Conservation (phyloP, 2,797 vertebrate species). For the Vireo griseus region DNA sequence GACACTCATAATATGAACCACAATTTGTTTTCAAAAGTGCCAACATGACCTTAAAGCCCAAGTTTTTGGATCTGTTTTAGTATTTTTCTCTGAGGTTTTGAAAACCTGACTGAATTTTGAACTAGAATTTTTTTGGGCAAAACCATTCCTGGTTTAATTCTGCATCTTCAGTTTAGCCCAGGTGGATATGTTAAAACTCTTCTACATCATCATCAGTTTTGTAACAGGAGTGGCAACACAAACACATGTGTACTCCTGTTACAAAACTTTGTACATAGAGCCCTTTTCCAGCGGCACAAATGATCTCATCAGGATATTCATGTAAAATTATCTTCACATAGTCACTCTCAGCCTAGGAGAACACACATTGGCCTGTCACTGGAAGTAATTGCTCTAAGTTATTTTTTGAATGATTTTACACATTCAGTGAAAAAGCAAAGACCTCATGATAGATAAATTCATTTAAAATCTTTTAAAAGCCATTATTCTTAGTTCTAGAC, state of each 20-base stretch:
- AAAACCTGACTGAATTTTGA: background rate
- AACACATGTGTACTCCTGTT: no score
- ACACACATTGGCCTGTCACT: background rate
- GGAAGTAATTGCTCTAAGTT: constrained; percentile 7
- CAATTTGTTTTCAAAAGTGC: background rate
- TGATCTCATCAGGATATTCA: background rate
- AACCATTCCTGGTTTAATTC: background rate
- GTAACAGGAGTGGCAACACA: no score
- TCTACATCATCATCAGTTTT: background rate
- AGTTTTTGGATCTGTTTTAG: background rate
- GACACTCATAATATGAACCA: background rate
- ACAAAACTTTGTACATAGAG: background rate
- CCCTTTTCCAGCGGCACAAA: background rate
- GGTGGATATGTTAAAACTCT: background rate
- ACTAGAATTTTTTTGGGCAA: background rate
- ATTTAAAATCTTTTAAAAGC: background rate
- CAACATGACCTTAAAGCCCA: background rate
- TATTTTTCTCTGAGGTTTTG: background rate
- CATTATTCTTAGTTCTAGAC: background rate
- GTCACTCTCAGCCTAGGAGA: background rate
- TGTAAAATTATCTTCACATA: constrained; percentile 8
- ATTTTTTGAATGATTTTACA: background rate
- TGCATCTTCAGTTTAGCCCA: background rate
- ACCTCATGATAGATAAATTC: background rate
- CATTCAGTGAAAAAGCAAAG: background rate